A percentile compares a stretch with the other conserved stretches of the same genome.
phyloP scores from a whole-genome alignment of 2,797 vertebrate species.

The Hipposideros larvatus region DNA sequence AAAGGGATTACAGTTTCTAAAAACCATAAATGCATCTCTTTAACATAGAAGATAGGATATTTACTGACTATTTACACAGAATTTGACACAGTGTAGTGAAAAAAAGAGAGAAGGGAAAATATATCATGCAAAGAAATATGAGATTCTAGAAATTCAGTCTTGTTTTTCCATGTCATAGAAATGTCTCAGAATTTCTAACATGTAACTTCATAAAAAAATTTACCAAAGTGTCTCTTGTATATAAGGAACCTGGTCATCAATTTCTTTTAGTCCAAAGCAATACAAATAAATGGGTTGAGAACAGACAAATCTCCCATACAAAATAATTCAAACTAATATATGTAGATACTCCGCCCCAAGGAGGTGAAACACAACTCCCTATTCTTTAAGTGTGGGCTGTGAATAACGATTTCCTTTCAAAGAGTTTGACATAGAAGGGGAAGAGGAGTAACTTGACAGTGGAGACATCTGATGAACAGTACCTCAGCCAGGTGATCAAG shows the following conservation, averaged over 20 bases:
- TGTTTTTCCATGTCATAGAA: slow-evolving; percentile 1
- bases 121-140: neutral
- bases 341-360: neutral
- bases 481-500: neutral
- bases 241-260: neutral
- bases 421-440: neutral
- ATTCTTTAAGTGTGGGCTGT: neutral
- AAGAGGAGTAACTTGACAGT: neutral
- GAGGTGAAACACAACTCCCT: neutral
- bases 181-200: slow-evolving; percentile 12
- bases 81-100: neutral
- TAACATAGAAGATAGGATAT: slow-evolving; percentile 5
- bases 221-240: neutral
- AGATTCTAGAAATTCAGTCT: neutral
- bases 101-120: neutral
- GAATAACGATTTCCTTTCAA: neutral
- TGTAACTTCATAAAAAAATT: slow-evolving; percentile 10
- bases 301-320: neutral
- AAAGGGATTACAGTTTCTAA: neutral
- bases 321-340: slow-evolving; percentile 18
- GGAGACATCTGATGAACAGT: neutral
- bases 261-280: slow-evolving; percentile 27
- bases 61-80: neutral
- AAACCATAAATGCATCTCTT: slow-evolving; percentile 37
- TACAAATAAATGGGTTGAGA: slow-evolving; percentile 29